These are phyloP conservation scores for Myopa tessellatipennis DNA, from an alignment of 2,888 invertebrate genomes.

Conservation along the genomic window DNA sequence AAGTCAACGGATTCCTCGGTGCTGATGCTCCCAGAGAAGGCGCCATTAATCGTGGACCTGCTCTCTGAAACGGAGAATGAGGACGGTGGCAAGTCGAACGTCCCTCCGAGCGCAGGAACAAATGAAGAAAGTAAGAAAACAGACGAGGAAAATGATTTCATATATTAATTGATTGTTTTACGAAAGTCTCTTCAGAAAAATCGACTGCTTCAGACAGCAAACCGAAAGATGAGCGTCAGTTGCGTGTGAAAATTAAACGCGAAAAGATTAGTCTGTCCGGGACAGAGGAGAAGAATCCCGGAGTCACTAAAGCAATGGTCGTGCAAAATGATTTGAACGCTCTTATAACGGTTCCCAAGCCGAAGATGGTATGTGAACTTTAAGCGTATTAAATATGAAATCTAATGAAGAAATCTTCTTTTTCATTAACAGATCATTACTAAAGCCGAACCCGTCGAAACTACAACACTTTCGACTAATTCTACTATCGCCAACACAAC, in stretches of 20 bases:
- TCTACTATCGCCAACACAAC: slow-evolving; percentile 12
- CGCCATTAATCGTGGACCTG: slow-evolving; percentile 48
- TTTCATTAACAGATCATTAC: neutral
- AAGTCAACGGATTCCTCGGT: slow-evolving; percentile 50
- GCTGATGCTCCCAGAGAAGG: slow-evolving; percentile 46
- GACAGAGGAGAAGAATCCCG: neutral
- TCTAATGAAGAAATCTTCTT: neutral
- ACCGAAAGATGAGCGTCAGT: slow-evolving; percentile 33
- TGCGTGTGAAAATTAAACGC: slow-evolving; percentile 57
- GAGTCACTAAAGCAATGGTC: neutral
- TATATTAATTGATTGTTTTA: neutral
- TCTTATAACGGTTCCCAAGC: neutral
- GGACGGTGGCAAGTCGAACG: neutral
- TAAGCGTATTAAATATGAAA: neutral
- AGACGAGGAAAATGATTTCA: neutral
- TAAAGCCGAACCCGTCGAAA: slow-evolving; percentile 4
- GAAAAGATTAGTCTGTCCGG: slow-evolving; percentile 54
- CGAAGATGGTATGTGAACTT: slow-evolving; percentile 27
- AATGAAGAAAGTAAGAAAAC: neutral
- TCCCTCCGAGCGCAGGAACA: neutral
- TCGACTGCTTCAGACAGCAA: neutral
- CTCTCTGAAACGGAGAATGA: slow-evolving; percentile 48
- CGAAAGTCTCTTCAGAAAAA: neutral
- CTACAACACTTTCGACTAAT: neutral
- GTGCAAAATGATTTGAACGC: neutral